Conservation (phyloP, 2,888 invertebrate genomes). For the Aphodius granarius region DNA sequence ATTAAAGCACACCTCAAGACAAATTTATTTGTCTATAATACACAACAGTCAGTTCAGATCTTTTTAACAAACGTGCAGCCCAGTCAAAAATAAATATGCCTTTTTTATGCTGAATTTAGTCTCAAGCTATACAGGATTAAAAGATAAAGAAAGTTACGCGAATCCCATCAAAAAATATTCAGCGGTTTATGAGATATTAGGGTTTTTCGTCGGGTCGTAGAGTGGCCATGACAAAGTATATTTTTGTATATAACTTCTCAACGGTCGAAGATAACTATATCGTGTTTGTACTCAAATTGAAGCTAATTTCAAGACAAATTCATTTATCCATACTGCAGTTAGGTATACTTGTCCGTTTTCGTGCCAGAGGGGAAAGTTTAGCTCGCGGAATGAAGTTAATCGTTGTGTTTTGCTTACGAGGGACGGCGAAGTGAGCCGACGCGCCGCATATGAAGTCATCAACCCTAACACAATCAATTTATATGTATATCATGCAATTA, state of each 20-base stretch:
- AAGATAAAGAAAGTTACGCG: background rate
- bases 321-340: background rate
- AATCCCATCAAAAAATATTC: background rate
- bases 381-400: background rate
- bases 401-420: background rate
- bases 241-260: background rate
- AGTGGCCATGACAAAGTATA: background rate
- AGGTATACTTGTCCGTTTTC: background rate
- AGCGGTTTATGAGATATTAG: background rate
- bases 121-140: background rate
- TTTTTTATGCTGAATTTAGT: too few relatives aligned
- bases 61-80: too few relatives aligned
- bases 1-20: too few relatives aligned
- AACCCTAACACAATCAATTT: constrained; percentile 55
- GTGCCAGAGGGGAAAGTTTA: background rate
- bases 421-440: background rate
- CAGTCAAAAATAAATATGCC: too few relatives aligned
- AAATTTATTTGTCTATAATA: too few relatives aligned
- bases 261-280: background rate
- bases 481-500: constrained; percentile 55
- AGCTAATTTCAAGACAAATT: background rate
- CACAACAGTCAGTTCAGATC: too few relatives aligned
- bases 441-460: constrained; percentile 51
- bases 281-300: background rate
- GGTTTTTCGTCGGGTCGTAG: background rate